Base-by-base conservation (phyloP, 2,113 vertebrate genomes). In the Gambusia holbrooki region DNA sequence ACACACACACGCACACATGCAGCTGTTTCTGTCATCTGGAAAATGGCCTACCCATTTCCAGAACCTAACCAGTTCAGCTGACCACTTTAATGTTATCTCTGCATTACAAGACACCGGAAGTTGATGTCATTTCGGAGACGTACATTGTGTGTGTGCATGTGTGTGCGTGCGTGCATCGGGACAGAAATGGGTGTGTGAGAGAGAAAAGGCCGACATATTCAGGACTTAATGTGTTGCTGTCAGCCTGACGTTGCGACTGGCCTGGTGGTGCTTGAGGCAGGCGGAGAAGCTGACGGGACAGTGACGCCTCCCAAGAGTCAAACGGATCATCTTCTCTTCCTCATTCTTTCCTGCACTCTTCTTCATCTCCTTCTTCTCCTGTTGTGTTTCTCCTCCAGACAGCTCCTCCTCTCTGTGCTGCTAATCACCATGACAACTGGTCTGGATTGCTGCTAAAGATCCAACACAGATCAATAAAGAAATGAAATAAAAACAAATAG, bases 371-470 rank as follows among this genome's bases (percentile, higher is more conserved):
- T 79, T 78, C 84, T 88, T 71, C 87, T 90, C 88, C 89, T 82
- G 85, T 80, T 90, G 89, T 91, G 92, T 93, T 92, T 91, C 90
- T 94, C 91, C 93, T 93, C 89, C 88, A 94, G 91, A 94, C 84
- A 92, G 89, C 90, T 93, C 92, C 93, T 93, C 91, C 92, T 95
- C 93, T 95, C 94, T 94, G 92, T 93, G 94, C 95, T 95, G 94
- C 95, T 95, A 95, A 91, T 94, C 94, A 94, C 92, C 93, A 94
- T 92, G 94, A 92, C 90, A 91, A 92, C 89, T 90, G 90, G 91
- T 95, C 92, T 90, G 94, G 94, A 95, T 95, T 95, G 95, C 95
- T 95, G 95, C 95, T 95, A 95, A 95, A 94, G 93, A 95, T 93
- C 92, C 93, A 93, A 92, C 90, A 94, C 94, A 94, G 94, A 95